phyloP scores from a whole-genome alignment of 2,888 invertebrate genomes.

The Serrognathus titanus region DNA sequence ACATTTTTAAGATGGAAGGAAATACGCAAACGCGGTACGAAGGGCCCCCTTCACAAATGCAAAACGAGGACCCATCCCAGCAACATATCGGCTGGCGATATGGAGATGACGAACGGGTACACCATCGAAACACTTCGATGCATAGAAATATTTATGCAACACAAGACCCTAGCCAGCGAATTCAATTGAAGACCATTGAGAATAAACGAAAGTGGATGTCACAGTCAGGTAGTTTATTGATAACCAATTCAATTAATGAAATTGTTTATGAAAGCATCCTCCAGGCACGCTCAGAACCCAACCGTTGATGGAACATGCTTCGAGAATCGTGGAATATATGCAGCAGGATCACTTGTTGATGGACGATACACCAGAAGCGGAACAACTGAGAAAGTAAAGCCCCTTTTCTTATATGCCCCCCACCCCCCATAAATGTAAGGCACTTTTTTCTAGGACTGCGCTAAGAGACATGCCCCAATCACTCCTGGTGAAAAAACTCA shows the following conservation, averaged over 20 bases:
- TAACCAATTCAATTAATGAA: background rate
- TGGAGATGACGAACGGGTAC: conserved; percentile 1
- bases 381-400: conserved; percentile 59
- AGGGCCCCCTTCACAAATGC: too few relatives aligned
- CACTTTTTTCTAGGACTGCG: conserved; percentile 54
- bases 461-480: conserved; percentile 67
- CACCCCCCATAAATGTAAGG: background rate
- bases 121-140: conserved; percentile 23
- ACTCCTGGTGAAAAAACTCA: conserved; percentile 63
- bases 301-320: conserved; percentile 50
- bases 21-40: too few relatives aligned
- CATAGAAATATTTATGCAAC: conserved; percentile 21
- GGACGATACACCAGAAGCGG: conserved; percentile 61
- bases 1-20: background rate
- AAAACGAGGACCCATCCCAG: too few relatives aligned
- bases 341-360: conserved; percentile 62
- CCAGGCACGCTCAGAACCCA: conserved; percentile 11
- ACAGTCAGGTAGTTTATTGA: conserved; percentile 15
- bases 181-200: conserved; percentile 17
- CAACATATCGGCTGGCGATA: too few relatives aligned
- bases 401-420: background rate
- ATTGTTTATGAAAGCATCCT: background rate
- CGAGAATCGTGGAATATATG: conserved; percentile 62
- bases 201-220: conserved; percentile 22
- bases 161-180: conserved; percentile 8